These are phyloP conservation scores for Pachypeltis micranthus DNA, from an alignment of 1,140 invertebrate genomes.

Conservation along the genomic window DNA sequence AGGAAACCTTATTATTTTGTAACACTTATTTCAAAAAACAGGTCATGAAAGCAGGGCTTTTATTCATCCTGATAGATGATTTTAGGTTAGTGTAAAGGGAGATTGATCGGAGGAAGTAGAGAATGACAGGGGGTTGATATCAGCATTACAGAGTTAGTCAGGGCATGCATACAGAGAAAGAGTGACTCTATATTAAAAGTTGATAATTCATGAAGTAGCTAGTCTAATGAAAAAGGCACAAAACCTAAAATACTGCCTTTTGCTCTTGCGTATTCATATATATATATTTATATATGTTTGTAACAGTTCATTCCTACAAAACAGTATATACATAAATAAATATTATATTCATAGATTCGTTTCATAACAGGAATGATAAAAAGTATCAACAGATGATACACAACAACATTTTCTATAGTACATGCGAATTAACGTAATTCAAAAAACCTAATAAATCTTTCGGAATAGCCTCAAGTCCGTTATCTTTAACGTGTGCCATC, in stretches of 20 bases:
- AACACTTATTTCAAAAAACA: too few species aligned
- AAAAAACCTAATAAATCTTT: neutral
- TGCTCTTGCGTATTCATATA: too few species aligned
- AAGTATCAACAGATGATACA: neutral
- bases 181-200: conserved; percentile 2
- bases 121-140: neutral
- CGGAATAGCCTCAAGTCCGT: neutral
- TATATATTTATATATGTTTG: neutral
- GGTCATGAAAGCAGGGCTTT: too few species aligned
- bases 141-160: neutral
- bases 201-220: neutral
- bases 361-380: neutral
- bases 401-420: neutral
- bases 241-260: conserved; percentile 1
- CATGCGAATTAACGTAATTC: neutral
- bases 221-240: neutral
- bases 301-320: neutral
- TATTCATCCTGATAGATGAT: too few species aligned
- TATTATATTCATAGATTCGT: neutral
- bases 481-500: too few species aligned
- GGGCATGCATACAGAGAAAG: neutral
- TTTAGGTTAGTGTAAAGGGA: too few species aligned
- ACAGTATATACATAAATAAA: neutral
- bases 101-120: too few species aligned
- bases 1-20: too few species aligned